Conservation (phyloP, 2,797 vertebrate genomes). For the Rhodeus uyekii region DNA sequence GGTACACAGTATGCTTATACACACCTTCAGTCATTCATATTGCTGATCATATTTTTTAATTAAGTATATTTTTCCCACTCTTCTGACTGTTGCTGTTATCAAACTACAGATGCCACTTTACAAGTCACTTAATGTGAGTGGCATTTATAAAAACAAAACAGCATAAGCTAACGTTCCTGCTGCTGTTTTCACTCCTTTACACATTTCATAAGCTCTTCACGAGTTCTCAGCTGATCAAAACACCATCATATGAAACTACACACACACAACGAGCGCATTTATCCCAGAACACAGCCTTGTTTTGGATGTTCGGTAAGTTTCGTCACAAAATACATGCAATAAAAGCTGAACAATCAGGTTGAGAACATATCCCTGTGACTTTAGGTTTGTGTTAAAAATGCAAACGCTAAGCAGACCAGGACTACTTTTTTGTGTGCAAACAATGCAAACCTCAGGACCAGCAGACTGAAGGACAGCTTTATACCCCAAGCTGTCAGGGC, state of each 20-base stretch:
- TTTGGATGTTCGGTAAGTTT: neutral
- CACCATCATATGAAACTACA: too few relatives aligned
- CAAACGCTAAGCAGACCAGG: neutral
- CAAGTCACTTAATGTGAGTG: neutral
- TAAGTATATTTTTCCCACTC: neutral
- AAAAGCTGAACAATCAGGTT: neutral
- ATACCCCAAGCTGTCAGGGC: too few relatives aligned
- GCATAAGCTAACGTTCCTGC: too few relatives aligned
- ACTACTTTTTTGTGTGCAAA: too few relatives aligned
- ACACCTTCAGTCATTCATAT: neutral
- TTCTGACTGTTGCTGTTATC: neutral
- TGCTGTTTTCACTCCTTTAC: too few relatives aligned
- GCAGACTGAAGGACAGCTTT: too few relatives aligned
- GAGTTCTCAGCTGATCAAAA: too few relatives aligned
- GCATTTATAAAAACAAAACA: neutral
- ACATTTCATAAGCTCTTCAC: neutral
- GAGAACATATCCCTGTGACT: neutral
- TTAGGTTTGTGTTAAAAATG: neutral
- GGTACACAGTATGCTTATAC: neutral
- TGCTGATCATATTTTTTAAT: neutral
- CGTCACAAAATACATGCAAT: neutral
- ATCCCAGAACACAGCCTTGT: too few relatives aligned
- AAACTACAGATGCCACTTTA: neutral
- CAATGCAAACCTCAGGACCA: too few relatives aligned
- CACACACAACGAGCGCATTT: too few relatives aligned